Base-by-base conservation (phyloP, 92 coral and sea anemone species). In the Actinostola sp. region DNA sequence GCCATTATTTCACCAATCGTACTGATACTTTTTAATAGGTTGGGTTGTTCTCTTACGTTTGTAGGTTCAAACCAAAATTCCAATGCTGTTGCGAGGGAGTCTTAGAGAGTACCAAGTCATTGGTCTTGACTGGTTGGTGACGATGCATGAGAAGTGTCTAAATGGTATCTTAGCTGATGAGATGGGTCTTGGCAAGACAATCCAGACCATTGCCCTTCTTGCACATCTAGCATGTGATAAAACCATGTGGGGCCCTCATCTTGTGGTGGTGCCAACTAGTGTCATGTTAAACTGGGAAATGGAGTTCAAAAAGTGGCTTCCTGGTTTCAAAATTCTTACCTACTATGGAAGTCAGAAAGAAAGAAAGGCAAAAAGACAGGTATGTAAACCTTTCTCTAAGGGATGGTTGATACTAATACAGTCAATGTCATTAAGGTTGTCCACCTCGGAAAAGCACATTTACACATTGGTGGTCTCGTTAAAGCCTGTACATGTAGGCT, bases 81-180 rank as follows among this genome's bases (percentile, higher is more conserved):
- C 98, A 2, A 91, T 93, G 66, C 73, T 93, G 41, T 75, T 93
- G 0, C 93, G 98, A 51, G 98, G 98, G 19, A 82, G 70, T 41
- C 70, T 93, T 11, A 92, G 98, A 23, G 98, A 93, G 86, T 93
- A 93, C 88, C 98, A 93, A 61, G 50, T 90, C 53, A 93, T 93
- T 82, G 98, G 98, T 54, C 64, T 93, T 10, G 98, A 93, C 78
- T 93, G 98, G 98, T 63, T 93, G 50, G 97, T 90, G 24, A 93
- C 98, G 67, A 93, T 93, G 98, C 92, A 90, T 53, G 96, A 86
- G 73, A 93, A 90, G 51, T 83, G 91, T 39, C 75, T 93, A 43
- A 93, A 93, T 88, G 98, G 98, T 41, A 93, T 93, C 60, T 81
- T 93, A 53, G 98, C 98, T 63, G 98, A 93, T 53, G 98, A 93